Conservation (phyloP, 1,140 invertebrate species). For the Galleria mellonella region DNA sequence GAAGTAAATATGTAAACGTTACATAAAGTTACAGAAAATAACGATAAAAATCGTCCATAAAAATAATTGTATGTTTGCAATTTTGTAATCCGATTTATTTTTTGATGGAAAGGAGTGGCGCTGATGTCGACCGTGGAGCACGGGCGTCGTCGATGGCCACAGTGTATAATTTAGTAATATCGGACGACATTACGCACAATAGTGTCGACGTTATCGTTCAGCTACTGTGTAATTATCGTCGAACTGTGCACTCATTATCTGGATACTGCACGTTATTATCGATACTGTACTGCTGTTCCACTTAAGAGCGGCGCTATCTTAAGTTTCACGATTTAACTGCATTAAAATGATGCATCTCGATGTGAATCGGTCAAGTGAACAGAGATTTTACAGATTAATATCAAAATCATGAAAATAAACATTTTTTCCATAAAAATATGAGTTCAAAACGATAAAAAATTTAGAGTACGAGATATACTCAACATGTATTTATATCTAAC, state of each 20-base stretch:
- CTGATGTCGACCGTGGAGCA: slow-evolving; percentile 12
- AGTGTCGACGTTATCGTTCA: slow-evolving; percentile 50
- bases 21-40: too few relatives aligned
- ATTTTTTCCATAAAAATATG: too few relatives aligned
- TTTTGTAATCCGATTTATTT: neutral
- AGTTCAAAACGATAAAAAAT: too few relatives aligned
- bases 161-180: slow-evolving; percentile 57
- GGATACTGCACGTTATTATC: too few relatives aligned
- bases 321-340: slow-evolving; percentile 52
- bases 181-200: slow-evolving; percentile 56
- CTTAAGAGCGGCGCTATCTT: slow-evolving; percentile 30
- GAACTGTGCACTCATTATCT: slow-evolving; percentile 32
- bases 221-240: slow-evolving; percentile 58
- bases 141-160: slow-evolving; percentile 11
- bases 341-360: slow-evolving; percentile 53
- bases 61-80: neutral
- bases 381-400: too few relatives aligned
- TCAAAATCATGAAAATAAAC: too few relatives aligned
- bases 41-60: neutral
- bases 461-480: too few relatives aligned
- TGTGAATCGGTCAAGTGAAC: neutral
- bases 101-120: neutral
- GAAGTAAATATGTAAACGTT: too few relatives aligned
- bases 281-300: neutral
- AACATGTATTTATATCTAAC: too few relatives aligned